Base-by-base conservation (phyloP, 2,113 vertebrate species). In the Neogobius melanostomus region DNA sequence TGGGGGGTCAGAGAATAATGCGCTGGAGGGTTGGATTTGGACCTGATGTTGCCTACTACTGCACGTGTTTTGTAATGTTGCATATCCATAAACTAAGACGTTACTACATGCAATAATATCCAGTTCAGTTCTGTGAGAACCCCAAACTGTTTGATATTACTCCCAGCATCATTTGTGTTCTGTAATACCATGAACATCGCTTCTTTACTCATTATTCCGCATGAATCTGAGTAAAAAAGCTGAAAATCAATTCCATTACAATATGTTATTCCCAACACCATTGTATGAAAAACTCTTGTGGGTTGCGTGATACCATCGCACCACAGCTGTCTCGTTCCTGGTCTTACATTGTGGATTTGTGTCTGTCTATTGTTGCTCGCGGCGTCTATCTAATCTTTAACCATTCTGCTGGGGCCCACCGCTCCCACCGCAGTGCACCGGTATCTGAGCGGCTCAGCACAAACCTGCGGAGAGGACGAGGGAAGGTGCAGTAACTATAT, bases 381-480 rank as follows among this genome's bases (percentile, higher is more conserved):
- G 68, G 48, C 49, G 65, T 60, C 62, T 61, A 76, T 77, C 74
- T 71, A 61, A 80, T 76, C 80, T 78, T 36, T 68, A 69, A 59
- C 67, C 47, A 51, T 44, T 64, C 70, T 65, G 62, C 21, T 42
- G 50, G 66, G 63, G 68, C 71, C 72, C 43, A 11, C 46, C 65
- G 59, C 59, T 61, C 59, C 59, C 59, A 16, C 59, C 16, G 11
- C 48, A 57, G 61, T 77, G 82, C 75, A 74, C 50, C 43, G 64
- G 56, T 73, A 74, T 85, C 77, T 56, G 76, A 74, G 73, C 72
- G 75, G 74, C 69, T 80, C 70, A 77, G 53, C 70, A 6, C 77
- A 62, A 67, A 79, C 78, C 79, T 47, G 63, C 56, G 74, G 77
- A 72, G 64, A 72, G 75, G 82, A 42, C 14, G n/a, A 61, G 59